Conservation (phyloP, 2,113 vertebrate genomes). For the Planiliza haematocheilus region DNA sequence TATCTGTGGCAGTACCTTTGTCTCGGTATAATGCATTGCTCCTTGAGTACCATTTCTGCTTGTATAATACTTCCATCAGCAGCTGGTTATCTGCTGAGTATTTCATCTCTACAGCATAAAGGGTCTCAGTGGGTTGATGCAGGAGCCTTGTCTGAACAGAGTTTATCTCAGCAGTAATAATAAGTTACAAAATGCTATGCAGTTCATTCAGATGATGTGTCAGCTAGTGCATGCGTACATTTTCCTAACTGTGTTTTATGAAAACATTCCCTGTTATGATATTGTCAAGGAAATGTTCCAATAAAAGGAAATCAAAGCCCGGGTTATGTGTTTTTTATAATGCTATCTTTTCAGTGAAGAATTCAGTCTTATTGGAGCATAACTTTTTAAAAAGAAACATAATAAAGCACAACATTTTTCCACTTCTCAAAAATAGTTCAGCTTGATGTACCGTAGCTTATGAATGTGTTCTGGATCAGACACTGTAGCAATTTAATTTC, state of each 20-base stretch:
- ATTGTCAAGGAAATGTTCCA: conserved; percentile 7
- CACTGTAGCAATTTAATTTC: not conserved
- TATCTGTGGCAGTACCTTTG: conserved; percentile 1
- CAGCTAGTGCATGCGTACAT: conserved; percentile 9
- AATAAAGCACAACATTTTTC: not conserved
- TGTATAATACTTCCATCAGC: conserved; percentile 38
- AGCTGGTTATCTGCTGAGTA: conserved; percentile 36
- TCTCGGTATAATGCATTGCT: conserved; percentile 1
- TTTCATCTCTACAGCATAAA: conserved; percentile 22
- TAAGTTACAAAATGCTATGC: conserved; percentile 9
- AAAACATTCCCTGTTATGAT: conserved; percentile 28
- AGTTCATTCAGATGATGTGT: conserved; percentile 28
- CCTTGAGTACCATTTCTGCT: not conserved
- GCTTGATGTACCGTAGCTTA: not conserved
- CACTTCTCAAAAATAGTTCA: not conserved
- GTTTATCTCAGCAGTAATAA: conserved; percentile 33
- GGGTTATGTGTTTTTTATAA: not conserved
- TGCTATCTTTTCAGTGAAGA: not conserved
- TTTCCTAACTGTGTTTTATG: conserved; percentile 25
- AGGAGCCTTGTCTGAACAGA: conserved; percentile 8
- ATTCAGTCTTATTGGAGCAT: not conserved
- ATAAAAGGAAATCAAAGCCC: conserved; percentile 23
- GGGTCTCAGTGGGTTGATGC: conserved; percentile 21
- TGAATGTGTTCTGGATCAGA: not conserved
- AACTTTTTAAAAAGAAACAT: not conserved